phyloP scores from a whole-genome alignment of 92 coral and sea anemone genomes.

The Meandrina meandrites region DNA sequence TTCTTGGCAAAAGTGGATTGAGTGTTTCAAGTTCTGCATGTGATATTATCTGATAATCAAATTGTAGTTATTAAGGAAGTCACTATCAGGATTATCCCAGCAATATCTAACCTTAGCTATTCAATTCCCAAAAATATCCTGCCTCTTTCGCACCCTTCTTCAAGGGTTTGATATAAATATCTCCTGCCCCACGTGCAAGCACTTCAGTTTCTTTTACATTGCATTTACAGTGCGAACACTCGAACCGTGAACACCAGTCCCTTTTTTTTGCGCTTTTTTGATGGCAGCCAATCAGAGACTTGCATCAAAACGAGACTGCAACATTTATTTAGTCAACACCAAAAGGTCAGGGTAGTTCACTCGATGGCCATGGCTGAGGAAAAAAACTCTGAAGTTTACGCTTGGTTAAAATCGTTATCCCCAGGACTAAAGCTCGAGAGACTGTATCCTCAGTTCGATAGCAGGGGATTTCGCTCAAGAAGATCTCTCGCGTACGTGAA shows the following conservation, averaged over 20 bases:
- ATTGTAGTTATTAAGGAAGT: too few species aligned
- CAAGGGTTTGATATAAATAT: too few species aligned
- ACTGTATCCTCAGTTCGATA: conserved; percentile 40
- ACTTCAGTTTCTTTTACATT: too few species aligned
- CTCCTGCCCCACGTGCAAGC: too few species aligned
- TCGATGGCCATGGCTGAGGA: background rate
- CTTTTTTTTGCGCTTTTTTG: conserved; percentile 10
- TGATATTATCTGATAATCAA: too few species aligned
- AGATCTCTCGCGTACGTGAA: conserved; percentile 39
- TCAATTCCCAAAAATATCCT: too few species aligned
- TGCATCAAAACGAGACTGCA: background rate
- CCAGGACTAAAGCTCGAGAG: conserved; percentile 29
- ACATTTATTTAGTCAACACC: conserved; percentile 1
- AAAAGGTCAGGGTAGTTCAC: background rate
- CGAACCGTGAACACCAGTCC: conserved; percentile 7
- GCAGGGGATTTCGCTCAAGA: conserved; percentile 44
- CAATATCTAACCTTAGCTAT: too few species aligned
- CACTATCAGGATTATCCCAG: too few species aligned
- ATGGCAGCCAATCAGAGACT: conserved; percentile 7
- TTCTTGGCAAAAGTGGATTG: too few species aligned
- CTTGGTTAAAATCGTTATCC: conserved; percentile 30
- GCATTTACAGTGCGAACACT: conserved; percentile 19
- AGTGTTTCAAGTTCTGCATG: too few species aligned
- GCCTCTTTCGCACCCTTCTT: too few species aligned
- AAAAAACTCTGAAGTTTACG: background rate